Evolutionary conservation across 2,797 vertebrate species (phyloP).

Genomic region (Crotalus adamanteus): DNA sequence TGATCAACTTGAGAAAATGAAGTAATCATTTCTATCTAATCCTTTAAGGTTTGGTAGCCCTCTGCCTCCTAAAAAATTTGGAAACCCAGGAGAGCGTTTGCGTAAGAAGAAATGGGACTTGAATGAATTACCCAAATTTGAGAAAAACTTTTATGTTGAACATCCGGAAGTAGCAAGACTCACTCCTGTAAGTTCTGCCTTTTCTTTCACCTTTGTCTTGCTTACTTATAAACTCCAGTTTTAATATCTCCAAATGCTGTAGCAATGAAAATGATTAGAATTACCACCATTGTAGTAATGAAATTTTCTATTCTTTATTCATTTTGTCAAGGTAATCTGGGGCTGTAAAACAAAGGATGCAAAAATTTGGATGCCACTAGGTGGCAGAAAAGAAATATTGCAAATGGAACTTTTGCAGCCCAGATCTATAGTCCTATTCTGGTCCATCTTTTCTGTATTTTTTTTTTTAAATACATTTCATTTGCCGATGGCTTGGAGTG

Average conservation of each 20-base stretch:
- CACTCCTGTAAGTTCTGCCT: slow-evolving; percentile 74
- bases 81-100: slow-evolving; percentile 93
- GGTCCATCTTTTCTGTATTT: not conserved
- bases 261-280: not conserved
- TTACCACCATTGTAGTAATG: not conserved
- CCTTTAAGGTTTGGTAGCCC: slow-evolving; percentile 71
- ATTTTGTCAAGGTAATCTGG: not conserved
- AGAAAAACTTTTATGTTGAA: slow-evolving; percentile 97
- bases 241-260: not conserved
- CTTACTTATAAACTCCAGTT: not conserved
- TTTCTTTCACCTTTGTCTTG: not conserved
- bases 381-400: not conserved
- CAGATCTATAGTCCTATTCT: not conserved
- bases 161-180: slow-evolving; percentile 86
- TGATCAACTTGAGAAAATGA: not conserved
- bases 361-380: not conserved
- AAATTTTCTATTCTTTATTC: not conserved
- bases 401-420: not conserved
- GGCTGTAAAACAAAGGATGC: not conserved
- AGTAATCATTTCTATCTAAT: not conserved
- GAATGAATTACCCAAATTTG: slow-evolving; percentile 93
- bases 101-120: slow-evolving; percentile 97
- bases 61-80: slow-evolving; percentile 90
- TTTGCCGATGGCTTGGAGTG: not conserved
- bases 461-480: not conserved